Conservation (phyloP, 2,888 invertebrate genomes). For the Antheraea yamamai region DNA sequence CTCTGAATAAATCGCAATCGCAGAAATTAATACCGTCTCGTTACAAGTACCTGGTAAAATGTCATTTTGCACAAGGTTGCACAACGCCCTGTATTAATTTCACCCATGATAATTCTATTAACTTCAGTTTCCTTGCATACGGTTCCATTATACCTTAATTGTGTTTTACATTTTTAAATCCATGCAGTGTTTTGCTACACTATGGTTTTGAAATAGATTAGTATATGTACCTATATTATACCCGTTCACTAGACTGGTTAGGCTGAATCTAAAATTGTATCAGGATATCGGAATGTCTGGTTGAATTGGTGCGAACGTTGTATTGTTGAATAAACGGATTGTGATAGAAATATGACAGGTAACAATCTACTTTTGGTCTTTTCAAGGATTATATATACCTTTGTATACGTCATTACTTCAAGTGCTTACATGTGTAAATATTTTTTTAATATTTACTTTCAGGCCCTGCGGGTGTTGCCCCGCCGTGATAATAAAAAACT, state of each 20-base stretch:
- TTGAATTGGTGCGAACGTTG: neutral
- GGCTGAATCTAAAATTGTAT: neutral
- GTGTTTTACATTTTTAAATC: neutral
- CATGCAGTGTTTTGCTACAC: neutral
- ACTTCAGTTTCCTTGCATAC: neutral
- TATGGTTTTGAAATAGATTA: neutral
- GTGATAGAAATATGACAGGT: neutral
- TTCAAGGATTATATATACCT: no score
- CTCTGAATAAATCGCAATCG: slow-evolving; percentile 36
- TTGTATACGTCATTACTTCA: no score
- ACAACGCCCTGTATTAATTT: slow-evolving; percentile 28
- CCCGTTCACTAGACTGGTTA: neutral
- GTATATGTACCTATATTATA: neutral
- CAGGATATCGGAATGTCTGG: neutral
- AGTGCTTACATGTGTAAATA: no score
- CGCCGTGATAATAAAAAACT: no score
- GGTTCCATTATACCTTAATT: neutral
- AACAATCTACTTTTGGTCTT: neutral
- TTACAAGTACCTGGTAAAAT: slow-evolving; percentile 23
- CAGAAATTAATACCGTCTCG: slow-evolving; percentile 29
- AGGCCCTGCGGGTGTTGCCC: no score
- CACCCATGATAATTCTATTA: neutral
- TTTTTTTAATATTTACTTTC: no score
- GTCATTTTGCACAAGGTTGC: slow-evolving; percentile 38
- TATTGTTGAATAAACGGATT: neutral